Percentiles rank a stretch among this genome's conserved stretches.
Evolutionary conservation across 2,113 vertebrate genomes (phyloP).

Genomic region (Piprites chloris): DNA sequence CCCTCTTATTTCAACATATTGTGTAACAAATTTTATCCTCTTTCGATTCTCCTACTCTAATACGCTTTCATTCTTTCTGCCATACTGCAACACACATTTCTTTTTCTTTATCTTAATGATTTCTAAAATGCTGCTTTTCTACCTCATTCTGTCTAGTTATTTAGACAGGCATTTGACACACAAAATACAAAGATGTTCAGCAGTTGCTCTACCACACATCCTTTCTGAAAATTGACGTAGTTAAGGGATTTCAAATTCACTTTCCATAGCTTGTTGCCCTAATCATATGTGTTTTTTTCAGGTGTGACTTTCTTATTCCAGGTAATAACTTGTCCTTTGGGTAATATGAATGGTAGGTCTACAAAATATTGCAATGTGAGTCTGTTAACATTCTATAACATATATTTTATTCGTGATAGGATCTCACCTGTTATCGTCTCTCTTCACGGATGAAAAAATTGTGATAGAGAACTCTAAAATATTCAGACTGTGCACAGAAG

Average conservation of each 20-base stretch:
- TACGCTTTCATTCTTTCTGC: not conserved
- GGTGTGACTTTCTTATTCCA: not conserved
- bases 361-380: not conserved
- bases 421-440: not conserved
- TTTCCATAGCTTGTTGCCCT: not conserved
- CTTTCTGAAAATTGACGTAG: not conserved
- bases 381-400: not conserved
- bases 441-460: not conserved
- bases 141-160: not conserved
- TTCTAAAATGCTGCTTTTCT: not conserved
- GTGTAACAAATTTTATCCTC: not conserved
- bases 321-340: not conserved
- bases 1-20: not conserved
- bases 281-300: not conserved
- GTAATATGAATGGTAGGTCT: not conserved
- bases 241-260: not conserved
- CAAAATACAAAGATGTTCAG: not conserved
- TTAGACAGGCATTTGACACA: not conserved
- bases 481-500: not conserved
- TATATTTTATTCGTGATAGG: not conserved
- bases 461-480: not conserved
- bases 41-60: not conserved
- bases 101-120: not conserved
- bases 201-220: not conserved
- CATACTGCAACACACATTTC: not conserved